Evolutionary conservation across 2,113 vertebrate genomes (phyloP), one percentile per base, ranked within the genome.

Genomic region (Lophotis ruficrista): DNA sequence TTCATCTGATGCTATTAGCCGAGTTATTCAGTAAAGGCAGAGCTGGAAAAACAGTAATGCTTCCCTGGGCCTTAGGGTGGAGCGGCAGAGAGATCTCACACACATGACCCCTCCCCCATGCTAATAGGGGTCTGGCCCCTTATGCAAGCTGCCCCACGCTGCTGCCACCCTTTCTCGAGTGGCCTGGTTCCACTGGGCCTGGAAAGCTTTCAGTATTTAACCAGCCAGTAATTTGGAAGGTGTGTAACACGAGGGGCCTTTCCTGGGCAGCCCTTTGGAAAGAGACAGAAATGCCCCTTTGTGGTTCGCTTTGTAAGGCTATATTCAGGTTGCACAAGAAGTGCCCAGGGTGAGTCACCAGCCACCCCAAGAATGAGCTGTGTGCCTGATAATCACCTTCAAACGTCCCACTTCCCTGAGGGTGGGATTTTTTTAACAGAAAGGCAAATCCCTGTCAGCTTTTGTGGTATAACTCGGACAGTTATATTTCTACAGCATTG

Each of bases 1-100:
- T 86, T 94, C 68, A 27, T 86, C 83, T 95, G 84, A 85, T 91
- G 79, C 60, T 66, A 4, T 87, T 81, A 89, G 71, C 66, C 68
- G 71, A 81, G 51, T 86, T 93, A 76, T 38, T 89, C 93, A 77
- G 78, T 66, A 57, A 83, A 83, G 65, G 75, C 64, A 85, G 81
- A 80, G 50, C 35, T 87, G 62, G 53, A 94, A 78, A 93, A 93
- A 47, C 5, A 58, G 89, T n/a, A 80, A 69, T 93, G 87, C 51
- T 65, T 91, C 64, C 51, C 51, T 48, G 73, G 72, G 89, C 77
- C 87, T 93, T 45, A 33, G 94, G 80, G 45, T 64, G 83, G 86
- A 91, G 87, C 1, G 22, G 56, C 86, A 88, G 79, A 37, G 62
- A 75, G 35, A 71, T 66, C 51, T 90, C 56, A 47, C n/a, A 19